These are phyloP conservation scores for Sinocyclocheilus anophthalmus DNA, from an alignment of 2,113 vertebrate species.

Conservation along the genomic window DNA sequence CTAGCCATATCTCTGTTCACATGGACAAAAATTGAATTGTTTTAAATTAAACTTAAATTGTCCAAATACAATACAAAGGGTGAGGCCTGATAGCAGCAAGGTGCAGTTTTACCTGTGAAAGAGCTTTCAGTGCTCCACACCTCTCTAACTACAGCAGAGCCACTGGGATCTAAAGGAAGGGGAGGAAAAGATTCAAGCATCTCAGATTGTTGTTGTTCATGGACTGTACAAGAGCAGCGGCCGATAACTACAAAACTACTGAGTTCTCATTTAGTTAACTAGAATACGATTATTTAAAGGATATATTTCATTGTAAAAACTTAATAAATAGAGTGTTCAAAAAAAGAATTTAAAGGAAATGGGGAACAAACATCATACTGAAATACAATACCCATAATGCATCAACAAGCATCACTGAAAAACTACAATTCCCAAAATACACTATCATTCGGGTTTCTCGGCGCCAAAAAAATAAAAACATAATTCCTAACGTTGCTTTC, in stretches of 20 bases:
- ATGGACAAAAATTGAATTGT: background rate
- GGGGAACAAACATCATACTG: background rate
- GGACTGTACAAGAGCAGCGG: slow-evolving; percentile 72
- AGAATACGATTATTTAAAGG: background rate
- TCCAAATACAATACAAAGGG: background rate
- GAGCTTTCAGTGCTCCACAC: slow-evolving; percentile 59
- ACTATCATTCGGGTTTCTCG: background rate
- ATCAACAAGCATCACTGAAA: background rate
- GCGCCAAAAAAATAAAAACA: background rate
- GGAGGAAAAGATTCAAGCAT: slow-evolving; percentile 4
- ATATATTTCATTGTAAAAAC: background rate
- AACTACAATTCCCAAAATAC: background rate
- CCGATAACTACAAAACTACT: slow-evolving; percentile 29
- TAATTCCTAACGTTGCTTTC: background rate
- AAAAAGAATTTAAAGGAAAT: background rate
- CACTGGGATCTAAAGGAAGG: slow-evolving; percentile 57
- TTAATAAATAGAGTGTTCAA: too few relatives aligned
- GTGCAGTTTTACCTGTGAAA: background rate
- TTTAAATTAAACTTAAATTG: background rate
- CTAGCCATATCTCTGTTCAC: background rate
- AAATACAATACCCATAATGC: background rate
- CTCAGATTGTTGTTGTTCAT: background rate
- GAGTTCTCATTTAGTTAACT: background rate
- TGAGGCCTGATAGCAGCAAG: background rate
- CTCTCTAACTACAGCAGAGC: slow-evolving; percentile 62